Evolutionary conservation across 1,140 invertebrate species (phyloP).

Genomic region (Delia radicum): DNA sequence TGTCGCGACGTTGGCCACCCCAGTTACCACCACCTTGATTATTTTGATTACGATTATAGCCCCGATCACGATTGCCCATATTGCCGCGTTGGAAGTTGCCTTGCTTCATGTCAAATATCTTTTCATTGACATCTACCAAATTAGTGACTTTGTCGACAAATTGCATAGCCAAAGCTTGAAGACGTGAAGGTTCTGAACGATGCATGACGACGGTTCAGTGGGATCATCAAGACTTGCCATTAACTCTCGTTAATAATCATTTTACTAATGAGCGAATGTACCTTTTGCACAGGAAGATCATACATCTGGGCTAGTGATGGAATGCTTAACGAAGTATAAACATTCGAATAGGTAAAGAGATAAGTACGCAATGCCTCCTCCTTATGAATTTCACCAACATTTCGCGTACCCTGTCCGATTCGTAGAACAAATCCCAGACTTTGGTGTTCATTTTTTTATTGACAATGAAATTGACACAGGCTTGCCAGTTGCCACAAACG

Average conservation of each 20-base stretch:
- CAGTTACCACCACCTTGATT: constrained; percentile 53
- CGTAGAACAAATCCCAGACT: constrained; percentile 97
- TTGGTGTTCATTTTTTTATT: constrained; percentile 99
- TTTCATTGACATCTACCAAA: constrained; percentile 95
- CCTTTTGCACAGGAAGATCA: constrained; percentile 79
- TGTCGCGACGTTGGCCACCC: constrained; percentile 50
- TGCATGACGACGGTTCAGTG: constrained; percentile 98
- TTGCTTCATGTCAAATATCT: constrained; percentile 88
- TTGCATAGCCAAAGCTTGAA: constrained; percentile 94
- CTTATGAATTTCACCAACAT: constrained; percentile 95
- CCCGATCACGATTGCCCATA: constrained; percentile 55
- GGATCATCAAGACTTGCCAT: constrained; percentile 98
- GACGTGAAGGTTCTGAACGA: constrained; percentile 94
- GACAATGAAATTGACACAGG: constrained; percentile 93
- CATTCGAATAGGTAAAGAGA: constrained; percentile 96
- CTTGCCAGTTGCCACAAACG: constrained; percentile 95
- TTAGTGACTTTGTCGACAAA: constrained; percentile 86
- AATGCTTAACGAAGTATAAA: constrained; percentile 96
- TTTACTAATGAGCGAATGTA: constrained; percentile 97
- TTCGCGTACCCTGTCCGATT: constrained; percentile 87
- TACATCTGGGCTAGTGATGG: constrained; percentile 92
- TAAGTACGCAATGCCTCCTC: constrained; percentile 97
- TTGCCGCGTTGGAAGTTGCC: constrained; percentile 69
- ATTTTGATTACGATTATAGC: constrained; percentile 53
- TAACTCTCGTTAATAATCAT: constrained; percentile 99